phyloP scores from a whole-genome alignment of 1,140 invertebrate genomes.

The Sinonovacula constricta region DNA sequence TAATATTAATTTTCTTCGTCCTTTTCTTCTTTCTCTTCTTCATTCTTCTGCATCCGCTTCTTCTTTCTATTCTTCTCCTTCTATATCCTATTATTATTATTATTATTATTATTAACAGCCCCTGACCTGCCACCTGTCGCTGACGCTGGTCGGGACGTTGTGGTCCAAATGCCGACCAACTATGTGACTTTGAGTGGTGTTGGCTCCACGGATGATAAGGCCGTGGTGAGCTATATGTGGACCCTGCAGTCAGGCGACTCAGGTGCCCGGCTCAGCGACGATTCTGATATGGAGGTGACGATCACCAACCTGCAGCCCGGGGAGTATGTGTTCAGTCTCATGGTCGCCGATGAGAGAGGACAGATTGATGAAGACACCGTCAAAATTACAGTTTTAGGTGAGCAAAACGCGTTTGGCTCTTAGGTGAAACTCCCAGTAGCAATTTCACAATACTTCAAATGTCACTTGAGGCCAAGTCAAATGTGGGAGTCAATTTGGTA shows the following conservation, averaged over 20 bases:
- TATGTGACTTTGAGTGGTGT: constrained; percentile 18
- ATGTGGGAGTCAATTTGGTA: too few species aligned
- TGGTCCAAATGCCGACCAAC: constrained; percentile 9
- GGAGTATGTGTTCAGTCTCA: constrained; percentile 3
- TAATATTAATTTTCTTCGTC: too few species aligned
- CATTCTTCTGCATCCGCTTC: too few species aligned
- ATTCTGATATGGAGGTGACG: neutral
- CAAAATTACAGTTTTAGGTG: constrained; percentile 23
- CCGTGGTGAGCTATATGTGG: constrained; percentile 24
- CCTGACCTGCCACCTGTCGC: constrained; percentile 10
- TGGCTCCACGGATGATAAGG: constrained; percentile 20
- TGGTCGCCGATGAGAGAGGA: constrained; percentile 10
- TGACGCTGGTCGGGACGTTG: constrained; percentile 31
- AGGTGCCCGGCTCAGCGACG: neutral
- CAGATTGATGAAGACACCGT: constrained; percentile 14
- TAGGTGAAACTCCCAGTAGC: too few species aligned
- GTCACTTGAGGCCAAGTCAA: too few species aligned
- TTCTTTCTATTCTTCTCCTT: neutral
- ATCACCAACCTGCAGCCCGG: constrained; percentile 13
- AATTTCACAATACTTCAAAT: too few species aligned
- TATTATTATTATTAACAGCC: neutral
- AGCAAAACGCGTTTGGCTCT: too few species aligned
- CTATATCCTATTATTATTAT: neutral
- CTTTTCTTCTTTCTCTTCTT: too few species aligned
- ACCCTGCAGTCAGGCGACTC: neutral